Percentiles rank a stretch among this genome's conserved stretches.
Evolutionary conservation across 1,140 invertebrate species (phyloP).

Genomic region (Diabrotica undecimpunctata): DNA sequence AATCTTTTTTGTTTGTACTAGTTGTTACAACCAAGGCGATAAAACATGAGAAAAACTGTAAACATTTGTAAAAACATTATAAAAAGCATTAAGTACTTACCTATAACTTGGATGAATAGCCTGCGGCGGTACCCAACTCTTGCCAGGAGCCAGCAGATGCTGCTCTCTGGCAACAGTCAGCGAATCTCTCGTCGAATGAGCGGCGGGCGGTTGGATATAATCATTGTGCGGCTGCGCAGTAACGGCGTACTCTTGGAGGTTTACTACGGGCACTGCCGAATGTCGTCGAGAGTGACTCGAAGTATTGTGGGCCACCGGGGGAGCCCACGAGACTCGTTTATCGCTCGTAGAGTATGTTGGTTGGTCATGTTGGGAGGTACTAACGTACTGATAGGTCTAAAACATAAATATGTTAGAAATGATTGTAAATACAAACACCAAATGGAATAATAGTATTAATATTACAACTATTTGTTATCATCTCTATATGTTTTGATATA

Average conservation of each 20-base stretch:
- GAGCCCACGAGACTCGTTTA: conserved; percentile 57
- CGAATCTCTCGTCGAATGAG: conserved; percentile 54
- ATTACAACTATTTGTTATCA: no score
- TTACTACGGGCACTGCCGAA: conserved; percentile 45
- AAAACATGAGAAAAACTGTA: no score
- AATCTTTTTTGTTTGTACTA: no score
- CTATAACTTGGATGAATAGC: conserved; percentile 58
- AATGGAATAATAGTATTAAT: no score
- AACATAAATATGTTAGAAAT: neutral
- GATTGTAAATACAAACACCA: neutral
- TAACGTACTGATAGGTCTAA: conserved; percentile 22
- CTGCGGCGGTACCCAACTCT: conserved; percentile 53
- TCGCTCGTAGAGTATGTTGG: conserved; percentile 40
- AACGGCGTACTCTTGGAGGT: conserved; percentile 43
- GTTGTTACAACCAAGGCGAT: no score
- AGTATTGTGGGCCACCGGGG: conserved; percentile 52
- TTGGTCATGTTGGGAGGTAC: conserved; percentile 18
- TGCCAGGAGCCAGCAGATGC: conserved; percentile 46
- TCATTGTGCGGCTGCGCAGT: conserved; percentile 44
- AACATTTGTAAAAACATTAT: no score
- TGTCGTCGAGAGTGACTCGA: conserved; percentile 43
- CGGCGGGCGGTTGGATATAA: conserved; percentile 62
- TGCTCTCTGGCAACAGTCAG: conserved; percentile 44
- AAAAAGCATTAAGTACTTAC: conserved; percentile 37
- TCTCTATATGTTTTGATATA: no score